Evolutionary conservation across 2,888 invertebrate species (phyloP).

Genomic region (Morpho achilles): DNA sequence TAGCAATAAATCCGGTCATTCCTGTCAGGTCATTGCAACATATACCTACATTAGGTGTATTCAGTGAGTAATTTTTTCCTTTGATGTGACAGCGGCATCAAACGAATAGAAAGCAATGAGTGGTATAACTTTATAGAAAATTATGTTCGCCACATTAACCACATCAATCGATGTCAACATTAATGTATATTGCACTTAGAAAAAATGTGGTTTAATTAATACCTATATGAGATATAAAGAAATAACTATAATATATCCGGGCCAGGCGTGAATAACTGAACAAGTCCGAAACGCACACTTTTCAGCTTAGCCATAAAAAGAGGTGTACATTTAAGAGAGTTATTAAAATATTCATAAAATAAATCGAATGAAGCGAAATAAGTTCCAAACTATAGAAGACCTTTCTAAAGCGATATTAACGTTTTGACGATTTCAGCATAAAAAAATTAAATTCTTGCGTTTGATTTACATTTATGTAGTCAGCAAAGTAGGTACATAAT

Average conservation of each 20-base stretch:
- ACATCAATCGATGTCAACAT: slow-evolving; percentile 8
- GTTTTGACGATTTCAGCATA: neutral
- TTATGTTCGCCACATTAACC: slow-evolving; percentile 6
- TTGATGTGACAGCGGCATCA: neutral
- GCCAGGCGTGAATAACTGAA: too few species aligned
- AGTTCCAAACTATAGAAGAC: too few species aligned
- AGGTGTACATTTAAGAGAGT: too few species aligned
- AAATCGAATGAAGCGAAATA: too few species aligned
- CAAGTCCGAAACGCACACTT: too few species aligned
- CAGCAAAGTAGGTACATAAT: slow-evolving; percentile 12
- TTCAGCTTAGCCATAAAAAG: too few species aligned
- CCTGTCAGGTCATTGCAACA: neutral
- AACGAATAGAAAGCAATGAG: slow-evolving; percentile 7
- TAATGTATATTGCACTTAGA: slow-evolving; percentile 1
- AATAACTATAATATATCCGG: too few species aligned
- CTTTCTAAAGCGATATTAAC: too few species aligned
- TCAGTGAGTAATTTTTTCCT: neutral
- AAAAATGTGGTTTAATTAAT: neutral
- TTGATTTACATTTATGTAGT: too few species aligned
- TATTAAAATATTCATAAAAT: too few species aligned
- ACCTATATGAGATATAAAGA: too few species aligned
- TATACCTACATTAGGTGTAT: neutral
- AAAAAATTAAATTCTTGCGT: neutral
- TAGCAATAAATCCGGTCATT: neutral
- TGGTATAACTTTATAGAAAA: neutral